phyloP scores from a whole-genome alignment of 2,113 vertebrate species.

The Ochotona curzoniae region DNA sequence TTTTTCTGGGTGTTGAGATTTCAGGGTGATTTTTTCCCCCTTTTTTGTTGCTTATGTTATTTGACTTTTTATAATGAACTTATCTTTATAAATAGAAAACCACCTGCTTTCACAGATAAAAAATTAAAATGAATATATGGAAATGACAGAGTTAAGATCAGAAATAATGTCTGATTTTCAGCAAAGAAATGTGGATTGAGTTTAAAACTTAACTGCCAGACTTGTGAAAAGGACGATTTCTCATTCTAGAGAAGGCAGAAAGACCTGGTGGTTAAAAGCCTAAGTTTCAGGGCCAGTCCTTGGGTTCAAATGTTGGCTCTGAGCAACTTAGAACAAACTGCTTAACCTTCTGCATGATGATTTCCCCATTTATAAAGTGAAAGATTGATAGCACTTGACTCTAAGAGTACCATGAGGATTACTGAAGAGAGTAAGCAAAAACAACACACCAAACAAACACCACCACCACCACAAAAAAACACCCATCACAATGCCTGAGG shows the following conservation, averaged over 20 bases:
- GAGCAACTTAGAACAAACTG: neutral
- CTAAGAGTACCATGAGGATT: neutral
- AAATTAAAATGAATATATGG: neutral
- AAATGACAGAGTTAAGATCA: neutral
- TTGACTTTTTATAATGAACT: constrained; percentile 29
- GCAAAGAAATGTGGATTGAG: neutral
- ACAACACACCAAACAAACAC: neutral
- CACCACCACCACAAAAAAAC: no score
- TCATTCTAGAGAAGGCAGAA: neutral
- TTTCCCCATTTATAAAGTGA: neutral
- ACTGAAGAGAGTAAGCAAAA: neutral
- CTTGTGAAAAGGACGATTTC: neutral
- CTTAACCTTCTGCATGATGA: neutral
- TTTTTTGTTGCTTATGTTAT: neutral
- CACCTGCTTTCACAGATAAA: neutral
- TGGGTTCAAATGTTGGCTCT: neutral
- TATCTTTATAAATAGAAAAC: constrained; percentile 46
- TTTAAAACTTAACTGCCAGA: neutral
- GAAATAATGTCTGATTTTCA: neutral
- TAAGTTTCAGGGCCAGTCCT: neutral
- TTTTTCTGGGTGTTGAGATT: neutral
- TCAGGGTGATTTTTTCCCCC: neutral
- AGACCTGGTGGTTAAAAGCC: neutral
- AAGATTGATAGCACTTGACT: neutral
- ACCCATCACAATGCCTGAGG: neutral